phyloP scores from a whole-genome alignment of 2,888 invertebrate genomes.

The Tryphoninae sp. region DNA sequence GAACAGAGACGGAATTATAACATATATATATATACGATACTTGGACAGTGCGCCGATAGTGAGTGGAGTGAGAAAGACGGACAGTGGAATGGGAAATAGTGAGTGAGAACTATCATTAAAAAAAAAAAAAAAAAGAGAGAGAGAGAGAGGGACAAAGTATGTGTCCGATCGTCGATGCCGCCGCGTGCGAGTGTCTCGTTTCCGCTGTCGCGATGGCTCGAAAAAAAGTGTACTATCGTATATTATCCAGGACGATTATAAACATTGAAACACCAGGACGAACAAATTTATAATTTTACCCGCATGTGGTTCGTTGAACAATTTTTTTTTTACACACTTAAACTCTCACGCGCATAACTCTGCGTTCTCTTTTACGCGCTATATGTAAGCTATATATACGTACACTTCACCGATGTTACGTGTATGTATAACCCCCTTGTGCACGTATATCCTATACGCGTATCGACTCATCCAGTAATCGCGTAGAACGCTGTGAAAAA shows the following conservation, averaged over 20 bases:
- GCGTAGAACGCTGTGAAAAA: slow-evolving; percentile 22
- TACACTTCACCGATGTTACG: background rate
- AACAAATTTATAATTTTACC: slow-evolving; percentile 44
- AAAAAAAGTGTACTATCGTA: slow-evolving; percentile 61
- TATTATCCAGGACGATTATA: slow-evolving; percentile 59
- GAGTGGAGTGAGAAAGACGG: slow-evolving; percentile 36
- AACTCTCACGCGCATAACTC: background rate
- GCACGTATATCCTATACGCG: background rate
- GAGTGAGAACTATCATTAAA: slow-evolving; percentile 45
- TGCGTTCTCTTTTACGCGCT: background rate
- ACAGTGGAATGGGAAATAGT: slow-evolving; percentile 5
- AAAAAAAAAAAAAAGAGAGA: slow-evolving; percentile 34
- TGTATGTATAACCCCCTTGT: slow-evolving; percentile 1
- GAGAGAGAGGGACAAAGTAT: slow-evolving; percentile 55
- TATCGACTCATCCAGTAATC: background rate
- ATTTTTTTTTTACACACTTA: background rate
- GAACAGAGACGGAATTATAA: slow-evolving; percentile 33
- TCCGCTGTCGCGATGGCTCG: slow-evolving; percentile 63
- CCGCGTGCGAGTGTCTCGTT: slow-evolving; percentile 58
- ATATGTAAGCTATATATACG: background rate
- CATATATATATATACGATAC: slow-evolving; percentile 37
- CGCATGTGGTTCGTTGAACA: slow-evolving; percentile 33
- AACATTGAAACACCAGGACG: slow-evolving; percentile 23
- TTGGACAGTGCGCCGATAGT: slow-evolving; percentile 23
- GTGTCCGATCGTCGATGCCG: slow-evolving; percentile 56